These are phyloP conservation scores for Panorpa germanica DNA, from an alignment of 2,888 invertebrate species.

Conservation along the genomic window DNA sequence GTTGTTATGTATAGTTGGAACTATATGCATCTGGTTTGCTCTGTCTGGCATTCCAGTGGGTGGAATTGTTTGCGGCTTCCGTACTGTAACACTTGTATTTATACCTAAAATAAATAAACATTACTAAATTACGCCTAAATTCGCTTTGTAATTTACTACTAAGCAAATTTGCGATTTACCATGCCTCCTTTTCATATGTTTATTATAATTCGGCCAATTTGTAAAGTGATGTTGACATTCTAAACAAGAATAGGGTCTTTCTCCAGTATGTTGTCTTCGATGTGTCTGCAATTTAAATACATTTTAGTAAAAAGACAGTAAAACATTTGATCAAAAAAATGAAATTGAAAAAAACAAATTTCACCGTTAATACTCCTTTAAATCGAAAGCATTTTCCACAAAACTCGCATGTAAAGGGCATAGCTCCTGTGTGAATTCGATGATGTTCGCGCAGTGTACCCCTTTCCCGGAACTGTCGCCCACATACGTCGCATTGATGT, in stretches of 20 bases:
- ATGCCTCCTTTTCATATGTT: conserved; percentile 61
- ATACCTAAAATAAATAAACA: conserved; percentile 14
- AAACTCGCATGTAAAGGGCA: conserved; percentile 58
- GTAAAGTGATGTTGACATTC: conserved; percentile 58
- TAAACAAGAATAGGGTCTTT: conserved; percentile 51
- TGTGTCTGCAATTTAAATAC: conserved; percentile 30
- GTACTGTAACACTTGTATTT: conserved; percentile 24
- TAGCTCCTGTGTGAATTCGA: conserved; percentile 57
- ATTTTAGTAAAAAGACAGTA: conserved; percentile 5
- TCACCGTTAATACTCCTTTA: conserved; percentile 49
- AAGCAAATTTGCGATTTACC: conserved; percentile 22
- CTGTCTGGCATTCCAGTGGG: conserved; percentile 23
- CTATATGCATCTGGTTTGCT: conserved; percentile 8
- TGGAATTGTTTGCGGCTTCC: conserved; percentile 24
- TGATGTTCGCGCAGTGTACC: conserved; percentile 55
- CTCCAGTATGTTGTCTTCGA: conserved; percentile 48
- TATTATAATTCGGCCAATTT: conserved; percentile 69
- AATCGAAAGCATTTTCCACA: conserved; percentile 59
- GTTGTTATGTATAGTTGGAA: conserved; percentile 10
- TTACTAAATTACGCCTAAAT: not conserved
- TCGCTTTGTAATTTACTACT: not conserved
- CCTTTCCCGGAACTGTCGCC: conserved; percentile 40
- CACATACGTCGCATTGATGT: conserved; percentile 38
- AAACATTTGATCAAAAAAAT: conserved; percentile 6
- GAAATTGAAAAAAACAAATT: conserved; percentile 11